Evolutionary conservation across 2,888 invertebrate genomes (phyloP).

Genomic region (Hermaeophaga mercurialis): DNA sequence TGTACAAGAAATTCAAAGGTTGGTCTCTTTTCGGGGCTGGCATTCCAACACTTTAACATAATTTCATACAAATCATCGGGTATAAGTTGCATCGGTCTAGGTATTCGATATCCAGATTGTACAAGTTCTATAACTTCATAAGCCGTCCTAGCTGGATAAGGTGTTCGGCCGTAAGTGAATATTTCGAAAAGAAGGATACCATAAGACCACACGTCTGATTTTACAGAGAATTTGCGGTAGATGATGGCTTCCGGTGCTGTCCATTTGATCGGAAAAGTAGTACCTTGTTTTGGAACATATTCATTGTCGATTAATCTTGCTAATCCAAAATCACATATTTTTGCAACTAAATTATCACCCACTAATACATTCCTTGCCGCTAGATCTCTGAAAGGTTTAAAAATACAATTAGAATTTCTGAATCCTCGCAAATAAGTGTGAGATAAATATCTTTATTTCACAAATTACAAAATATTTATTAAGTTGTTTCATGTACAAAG

Average conservation of each 20-base stretch:
- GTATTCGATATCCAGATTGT: neutral
- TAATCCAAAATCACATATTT: slow-evolving; percentile 96
- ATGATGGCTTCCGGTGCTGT: slow-evolving; percentile 92
- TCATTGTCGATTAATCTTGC: slow-evolving; percentile 90
- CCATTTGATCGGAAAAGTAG: slow-evolving; percentile 91
- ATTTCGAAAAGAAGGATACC: slow-evolving; percentile 91
- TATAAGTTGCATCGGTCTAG: neutral
- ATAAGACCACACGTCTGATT: slow-evolving; percentile 94
- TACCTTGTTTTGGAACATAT: slow-evolving; percentile 88
- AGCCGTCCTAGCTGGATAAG: slow-evolving; percentile 56
- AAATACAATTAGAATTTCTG: too few species aligned
- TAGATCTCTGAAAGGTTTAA: slow-evolving; percentile 64
- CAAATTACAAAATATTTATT: too few species aligned
- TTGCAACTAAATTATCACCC: slow-evolving; percentile 88
- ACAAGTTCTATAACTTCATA: neutral
- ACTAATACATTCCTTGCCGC: slow-evolving; percentile 91
- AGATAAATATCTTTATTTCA: too few species aligned
- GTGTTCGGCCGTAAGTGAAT: slow-evolving; percentile 83
- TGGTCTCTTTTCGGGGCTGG: neutral
- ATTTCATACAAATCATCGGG: neutral
- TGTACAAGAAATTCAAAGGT: too few species aligned
- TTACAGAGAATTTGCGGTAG: slow-evolving; percentile 89
- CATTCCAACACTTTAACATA: neutral
- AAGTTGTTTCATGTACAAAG: too few species aligned
- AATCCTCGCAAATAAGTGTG: too few species aligned